These are phyloP conservation scores for Stomatorhinus ivindoensis DNA, from an alignment of 2,113 vertebrate genomes.

Conservation along the genomic window DNA sequence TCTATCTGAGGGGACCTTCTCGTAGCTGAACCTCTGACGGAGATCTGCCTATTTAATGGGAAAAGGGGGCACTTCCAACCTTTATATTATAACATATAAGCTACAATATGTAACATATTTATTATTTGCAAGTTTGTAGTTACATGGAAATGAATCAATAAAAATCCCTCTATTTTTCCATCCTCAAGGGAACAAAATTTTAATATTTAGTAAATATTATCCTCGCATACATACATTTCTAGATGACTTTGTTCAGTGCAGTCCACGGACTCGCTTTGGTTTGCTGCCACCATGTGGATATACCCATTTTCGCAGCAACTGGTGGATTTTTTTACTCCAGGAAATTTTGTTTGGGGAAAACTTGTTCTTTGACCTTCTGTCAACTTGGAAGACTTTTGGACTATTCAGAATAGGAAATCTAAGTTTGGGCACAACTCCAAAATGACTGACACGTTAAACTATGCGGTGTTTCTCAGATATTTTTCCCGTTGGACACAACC, in stretches of 20 bases:
- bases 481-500: background rate
- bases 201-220: background rate
- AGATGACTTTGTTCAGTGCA: background rate
- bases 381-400: background rate
- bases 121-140: background rate
- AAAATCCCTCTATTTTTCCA: background rate
- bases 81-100: background rate
- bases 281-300: slow-evolving; percentile 15
- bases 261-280: background rate
- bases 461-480: background rate
- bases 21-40: background rate
- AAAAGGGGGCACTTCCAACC: background rate
- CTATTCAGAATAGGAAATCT: background rate
- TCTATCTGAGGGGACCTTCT: background rate
- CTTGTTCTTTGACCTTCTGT: background rate
- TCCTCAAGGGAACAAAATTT: background rate
- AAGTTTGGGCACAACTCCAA: background rate
- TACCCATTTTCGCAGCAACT: background rate
- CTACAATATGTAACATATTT: background rate
- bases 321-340: background rate
- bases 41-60: background rate
- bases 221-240: background rate
- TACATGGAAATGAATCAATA: background rate
- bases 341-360: background rate
- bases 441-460: background rate